Conservation (phyloP, 1,140 invertebrate species). For the Lepidurus apus region DNA sequence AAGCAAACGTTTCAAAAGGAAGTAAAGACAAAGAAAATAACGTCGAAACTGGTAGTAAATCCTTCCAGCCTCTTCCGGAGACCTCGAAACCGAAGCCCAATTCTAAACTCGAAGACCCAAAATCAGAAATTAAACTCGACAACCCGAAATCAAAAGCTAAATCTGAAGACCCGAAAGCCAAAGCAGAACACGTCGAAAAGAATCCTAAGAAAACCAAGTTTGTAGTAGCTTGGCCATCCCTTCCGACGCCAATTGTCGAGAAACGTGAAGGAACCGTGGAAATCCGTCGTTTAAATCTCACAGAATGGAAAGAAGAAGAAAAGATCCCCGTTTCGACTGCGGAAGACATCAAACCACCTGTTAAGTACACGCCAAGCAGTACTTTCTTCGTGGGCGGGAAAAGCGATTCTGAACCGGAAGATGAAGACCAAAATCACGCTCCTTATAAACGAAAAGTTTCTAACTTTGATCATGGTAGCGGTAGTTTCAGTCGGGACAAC, state of each 20-base stretch:
- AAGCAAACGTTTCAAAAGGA: too few species aligned
- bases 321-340: background rate
- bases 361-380: background rate
- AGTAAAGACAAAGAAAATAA: too few species aligned
- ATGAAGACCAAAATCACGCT: background rate
- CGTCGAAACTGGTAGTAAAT: too few species aligned
- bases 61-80: too few species aligned
- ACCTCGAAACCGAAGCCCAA: too few species aligned
- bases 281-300: background rate
- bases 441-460: background rate
- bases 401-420: conserved; percentile 8
- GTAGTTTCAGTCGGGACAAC: background rate
- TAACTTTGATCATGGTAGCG: background rate
- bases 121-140: background rate
- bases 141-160: background rate
- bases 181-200: background rate
- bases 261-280: background rate
- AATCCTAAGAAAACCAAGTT: background rate
- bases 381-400: background rate
- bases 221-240: background rate
- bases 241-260: background rate
- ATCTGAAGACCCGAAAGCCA: background rate
- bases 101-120: background rate
- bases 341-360: background rate
- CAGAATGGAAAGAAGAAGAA: background rate